phyloP scores from a whole-genome alignment of 2,113 vertebrate species.

The Speoplatyrhinus poulsoni region DNA sequence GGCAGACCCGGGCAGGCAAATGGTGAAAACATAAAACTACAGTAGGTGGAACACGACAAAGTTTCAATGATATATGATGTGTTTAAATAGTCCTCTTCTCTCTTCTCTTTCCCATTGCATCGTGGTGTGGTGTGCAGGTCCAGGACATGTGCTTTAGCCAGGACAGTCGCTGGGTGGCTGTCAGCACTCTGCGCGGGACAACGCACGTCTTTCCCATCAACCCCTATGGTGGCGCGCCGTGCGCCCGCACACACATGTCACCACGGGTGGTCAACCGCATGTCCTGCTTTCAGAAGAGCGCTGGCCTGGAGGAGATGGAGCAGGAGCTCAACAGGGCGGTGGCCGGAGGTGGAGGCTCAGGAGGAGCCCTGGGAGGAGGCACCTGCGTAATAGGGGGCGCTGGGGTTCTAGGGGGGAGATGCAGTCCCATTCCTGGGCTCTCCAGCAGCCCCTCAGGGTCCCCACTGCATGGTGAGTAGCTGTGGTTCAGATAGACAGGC shows the following conservation, averaged over 20 bases:
- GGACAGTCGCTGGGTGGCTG: conserved; percentile 96
- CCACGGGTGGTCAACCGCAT: conserved; percentile 95
- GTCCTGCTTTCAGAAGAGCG: conserved; percentile 98
- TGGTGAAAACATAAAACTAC: no score
- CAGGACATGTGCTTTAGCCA: conserved; percentile 99
- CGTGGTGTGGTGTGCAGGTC: conserved; percentile 75
- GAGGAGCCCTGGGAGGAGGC: conserved; percentile 49
- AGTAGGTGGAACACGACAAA: no score
- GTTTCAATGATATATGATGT: not conserved
- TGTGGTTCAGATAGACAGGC: no score
- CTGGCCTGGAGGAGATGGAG: conserved; percentile 95
- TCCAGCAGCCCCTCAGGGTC: conserved; percentile 96
- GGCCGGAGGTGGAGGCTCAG: conserved; percentile 24
- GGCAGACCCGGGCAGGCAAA: no score
- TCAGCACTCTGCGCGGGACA: conserved; percentile 95
- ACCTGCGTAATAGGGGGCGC: conserved; percentile 62
- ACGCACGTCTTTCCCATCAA: conserved; percentile 97
- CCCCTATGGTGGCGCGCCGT: conserved; percentile 92
- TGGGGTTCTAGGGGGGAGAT: conserved; percentile 76
- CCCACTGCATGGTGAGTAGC: conserved; percentile 88
- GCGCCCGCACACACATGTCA: conserved; percentile 95
- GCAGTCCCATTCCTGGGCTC: conserved; percentile 91
- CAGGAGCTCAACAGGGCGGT: conserved; percentile 89
- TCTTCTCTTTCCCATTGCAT: not conserved
- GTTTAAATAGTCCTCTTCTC: not conserved